Percentiles rank a stretch among this genome's conserved stretches.
Conservation (phyloP, 2,797 vertebrate genomes). For the Sebastolobus altivelis region DNA sequence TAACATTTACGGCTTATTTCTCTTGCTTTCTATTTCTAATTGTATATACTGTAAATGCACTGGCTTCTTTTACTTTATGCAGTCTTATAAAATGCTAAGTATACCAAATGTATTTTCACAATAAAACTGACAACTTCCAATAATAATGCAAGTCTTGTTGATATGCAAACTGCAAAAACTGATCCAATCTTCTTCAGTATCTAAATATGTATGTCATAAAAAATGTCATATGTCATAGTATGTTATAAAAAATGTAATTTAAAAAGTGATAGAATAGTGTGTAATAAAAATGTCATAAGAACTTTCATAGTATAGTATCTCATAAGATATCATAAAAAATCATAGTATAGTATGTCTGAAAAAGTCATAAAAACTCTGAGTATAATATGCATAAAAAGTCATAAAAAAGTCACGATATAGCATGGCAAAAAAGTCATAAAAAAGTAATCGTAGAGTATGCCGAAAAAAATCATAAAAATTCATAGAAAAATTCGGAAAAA, state of each 20-base stretch:
- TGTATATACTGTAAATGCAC: constrained; percentile 80
- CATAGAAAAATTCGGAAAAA: background rate
- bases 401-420: too few relatives aligned
- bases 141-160: constrained; percentile 11
- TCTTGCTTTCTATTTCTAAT: constrained; percentile 51
- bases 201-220: background rate
- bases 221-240: background rate
- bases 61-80: constrained; percentile 75
- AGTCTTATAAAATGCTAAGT: constrained; percentile 73
- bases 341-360: background rate
- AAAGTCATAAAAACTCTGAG: background rate
- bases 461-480: background rate
- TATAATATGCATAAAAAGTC: background rate
- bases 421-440: too few relatives aligned
- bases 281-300: too few relatives aligned
- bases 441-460: background rate
- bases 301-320: too few relatives aligned
- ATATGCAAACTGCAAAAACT: background rate
- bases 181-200: background rate
- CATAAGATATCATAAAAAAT: too few relatives aligned
- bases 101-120: constrained; percentile 85
- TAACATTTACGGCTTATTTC: constrained; percentile 63
- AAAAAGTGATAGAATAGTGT: too few relatives aligned
- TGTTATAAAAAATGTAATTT: too few relatives aligned
- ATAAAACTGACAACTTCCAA: constrained; percentile 77